Evolutionary conservation across 2,888 invertebrate genomes (phyloP), one percentile per base, ranked within the genome.

Genomic region (Phortica magna): DNA sequence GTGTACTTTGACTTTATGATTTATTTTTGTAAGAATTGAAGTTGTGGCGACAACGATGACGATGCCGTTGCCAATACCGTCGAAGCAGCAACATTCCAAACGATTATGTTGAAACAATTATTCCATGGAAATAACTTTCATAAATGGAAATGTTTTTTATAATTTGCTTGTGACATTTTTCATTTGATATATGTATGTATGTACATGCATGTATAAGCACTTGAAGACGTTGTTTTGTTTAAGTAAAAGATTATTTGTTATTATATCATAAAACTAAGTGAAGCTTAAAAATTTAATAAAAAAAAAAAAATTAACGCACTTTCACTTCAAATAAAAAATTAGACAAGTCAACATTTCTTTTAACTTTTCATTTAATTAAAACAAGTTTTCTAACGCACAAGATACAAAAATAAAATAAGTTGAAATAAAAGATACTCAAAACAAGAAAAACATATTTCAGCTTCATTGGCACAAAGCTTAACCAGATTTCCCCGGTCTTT

Each of bases 221-320:
- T 4, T 31, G 31, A 31, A 31, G 31, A 4, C 31, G 31, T 31
- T 31, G 2, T 55, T 17, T 55, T 17, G 17, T 12, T 55, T 14
- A 55, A 55, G 55, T 17, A 55, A 55, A 14, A n/a, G 17, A 55
- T 7, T 55, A 2, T 55, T 55, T n/a, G 55, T 2, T 14, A 7
- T 55, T 6, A 17, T 55, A 17, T 55, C 17, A 7, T 31, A 31
- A 31, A 48, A 48, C 7, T 48, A 48, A 2, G 7, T 61, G 17
- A 22, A 19, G 12, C 61, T 61, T 31, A 2, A 31, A 31, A 31
- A 3, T 61, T 61, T 22, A 12, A 67, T 6, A 67, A 42, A n/a
- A n/a, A 42, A 42, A 39, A 42, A 14, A 67, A 43, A 71, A 12
- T 71, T 55, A 71, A 7, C 19, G 70, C 70, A 55, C 70, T 71